Conservation (phyloP, 2,888 invertebrate species). For the Brassicogethes aeneus region DNA sequence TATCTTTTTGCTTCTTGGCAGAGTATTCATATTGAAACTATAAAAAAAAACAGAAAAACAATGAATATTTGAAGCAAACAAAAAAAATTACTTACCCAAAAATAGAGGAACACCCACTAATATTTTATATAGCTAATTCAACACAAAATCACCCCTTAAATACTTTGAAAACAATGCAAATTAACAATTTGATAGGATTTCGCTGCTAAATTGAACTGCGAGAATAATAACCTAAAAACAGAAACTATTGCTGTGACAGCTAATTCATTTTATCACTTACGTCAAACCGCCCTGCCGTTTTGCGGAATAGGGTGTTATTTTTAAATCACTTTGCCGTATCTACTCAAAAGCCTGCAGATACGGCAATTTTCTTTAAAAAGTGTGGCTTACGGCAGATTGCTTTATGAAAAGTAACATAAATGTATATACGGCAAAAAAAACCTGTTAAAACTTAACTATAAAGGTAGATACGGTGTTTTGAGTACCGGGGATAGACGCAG, state of each 20-base stretch:
- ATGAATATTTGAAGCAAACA: neutral
- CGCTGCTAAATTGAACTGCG: neutral
- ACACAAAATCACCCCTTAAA: neutral
- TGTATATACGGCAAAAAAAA: slow-evolving; percentile 1
- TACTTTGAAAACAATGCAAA: neutral
- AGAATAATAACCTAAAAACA: neutral
- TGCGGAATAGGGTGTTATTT: neutral
- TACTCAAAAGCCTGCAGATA: neutral
- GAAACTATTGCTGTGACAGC: no score
- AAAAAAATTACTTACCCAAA: neutral
- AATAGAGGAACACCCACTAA: neutral
- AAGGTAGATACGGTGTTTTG: no score
- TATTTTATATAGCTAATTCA: neutral
- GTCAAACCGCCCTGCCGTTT: neutral
- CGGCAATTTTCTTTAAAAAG: neutral
- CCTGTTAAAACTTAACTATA: neutral
- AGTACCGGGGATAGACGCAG: no score
- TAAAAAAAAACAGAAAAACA: neutral
- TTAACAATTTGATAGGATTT: neutral
- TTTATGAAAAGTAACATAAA: neutral
- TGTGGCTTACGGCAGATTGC: neutral
- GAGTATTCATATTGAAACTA: neutral
- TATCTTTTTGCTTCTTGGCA: neutral
- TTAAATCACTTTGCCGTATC: neutral
- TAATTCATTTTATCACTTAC: neutral